These are phyloP conservation scores for Meloidogyne floridensis DNA, from an alignment of 1,140 invertebrate species.

Conservation along the genomic window DNA sequence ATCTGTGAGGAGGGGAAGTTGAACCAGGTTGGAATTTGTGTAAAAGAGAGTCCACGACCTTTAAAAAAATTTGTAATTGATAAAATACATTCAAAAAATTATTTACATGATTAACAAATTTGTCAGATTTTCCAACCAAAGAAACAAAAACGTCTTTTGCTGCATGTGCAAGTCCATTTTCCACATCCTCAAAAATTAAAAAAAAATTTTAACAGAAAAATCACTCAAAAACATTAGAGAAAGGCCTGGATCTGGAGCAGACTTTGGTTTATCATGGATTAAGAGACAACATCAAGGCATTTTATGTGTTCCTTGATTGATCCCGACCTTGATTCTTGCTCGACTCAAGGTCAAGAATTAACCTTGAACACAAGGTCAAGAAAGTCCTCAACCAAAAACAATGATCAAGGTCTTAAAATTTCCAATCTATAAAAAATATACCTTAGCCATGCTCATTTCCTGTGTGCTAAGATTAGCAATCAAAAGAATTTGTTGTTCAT, in stretches of 20 bases:
- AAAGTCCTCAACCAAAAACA: no score
- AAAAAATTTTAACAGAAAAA: neutral
- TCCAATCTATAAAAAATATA: slow-evolving; percentile 23
- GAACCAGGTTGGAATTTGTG: slow-evolving; percentile 54
- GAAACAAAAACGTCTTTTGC: slow-evolving; percentile 61
- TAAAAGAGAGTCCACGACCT: slow-evolving; percentile 26
- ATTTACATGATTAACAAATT: slow-evolving; percentile 53
- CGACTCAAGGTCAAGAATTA: no score
- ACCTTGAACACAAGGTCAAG: no score
- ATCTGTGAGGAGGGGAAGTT: slow-evolving; percentile 52
- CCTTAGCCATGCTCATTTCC: slow-evolving; percentile 61
- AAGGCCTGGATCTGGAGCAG: no score
- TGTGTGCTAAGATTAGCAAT: slow-evolving; percentile 65
- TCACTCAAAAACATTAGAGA: no score
- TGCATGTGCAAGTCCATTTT: slow-evolving; percentile 59
- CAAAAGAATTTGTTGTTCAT: slow-evolving; percentile 60
- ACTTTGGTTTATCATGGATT: no score
- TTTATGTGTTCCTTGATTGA: no score
- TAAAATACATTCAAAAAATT: neutral
- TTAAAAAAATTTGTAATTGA: neutral
- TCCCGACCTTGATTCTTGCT: no score
- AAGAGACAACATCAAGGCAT: no score
- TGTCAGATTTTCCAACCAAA: slow-evolving; percentile 49
- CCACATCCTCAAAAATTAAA: slow-evolving; percentile 47
- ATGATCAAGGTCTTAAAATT: no score